A percentile compares a stretch with the other conserved stretches of the same genome.
Conservation (phyloP, 2,888 invertebrate species). For the Eupithecia subumbrata region DNA sequence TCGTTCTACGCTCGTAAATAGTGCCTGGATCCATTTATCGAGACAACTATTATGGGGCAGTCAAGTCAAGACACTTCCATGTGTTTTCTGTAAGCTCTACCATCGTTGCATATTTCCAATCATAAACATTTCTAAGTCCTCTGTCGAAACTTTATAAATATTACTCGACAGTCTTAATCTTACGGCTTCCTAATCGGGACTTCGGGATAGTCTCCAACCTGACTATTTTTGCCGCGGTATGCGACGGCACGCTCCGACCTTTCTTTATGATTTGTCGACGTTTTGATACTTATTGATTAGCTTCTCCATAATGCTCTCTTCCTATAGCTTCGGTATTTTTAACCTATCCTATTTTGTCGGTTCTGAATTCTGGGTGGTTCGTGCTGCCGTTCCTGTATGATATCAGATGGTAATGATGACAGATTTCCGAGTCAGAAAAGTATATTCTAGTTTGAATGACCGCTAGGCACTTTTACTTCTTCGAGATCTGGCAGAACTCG, state of each 20-base stretch:
- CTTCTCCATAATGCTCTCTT: conserved; percentile 48
- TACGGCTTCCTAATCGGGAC: conserved; percentile 74
- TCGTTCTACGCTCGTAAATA: conserved; percentile 9
- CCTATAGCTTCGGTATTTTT: conserved; percentile 27
- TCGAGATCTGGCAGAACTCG: conserved; percentile 7
- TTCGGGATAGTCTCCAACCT: conserved; percentile 72
- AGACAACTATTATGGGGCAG: neutral
- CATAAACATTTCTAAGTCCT: neutral
- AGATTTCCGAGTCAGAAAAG: neutral
- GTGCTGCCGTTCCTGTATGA: neutral
- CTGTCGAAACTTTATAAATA: conserved; percentile 4
- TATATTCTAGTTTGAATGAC: neutral
- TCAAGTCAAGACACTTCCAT: neutral
- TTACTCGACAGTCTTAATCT: conserved; percentile 48
- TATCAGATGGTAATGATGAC: neutral
- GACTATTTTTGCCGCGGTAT: conserved; percentile 73
- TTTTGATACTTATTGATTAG: conserved; percentile 64
- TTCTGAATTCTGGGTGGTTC: conserved; percentile 14
- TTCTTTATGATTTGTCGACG: conserved; percentile 71
- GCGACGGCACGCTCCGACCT: conserved; percentile 74
- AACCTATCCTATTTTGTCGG: conserved; percentile 2
- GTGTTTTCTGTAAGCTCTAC: neutral
- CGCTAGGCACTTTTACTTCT: neutral
- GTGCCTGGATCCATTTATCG: neutral
- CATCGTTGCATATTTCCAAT: neutral